Conservation (phyloP, 2,113 vertebrate species). For the Panthera uncia region DNA sequence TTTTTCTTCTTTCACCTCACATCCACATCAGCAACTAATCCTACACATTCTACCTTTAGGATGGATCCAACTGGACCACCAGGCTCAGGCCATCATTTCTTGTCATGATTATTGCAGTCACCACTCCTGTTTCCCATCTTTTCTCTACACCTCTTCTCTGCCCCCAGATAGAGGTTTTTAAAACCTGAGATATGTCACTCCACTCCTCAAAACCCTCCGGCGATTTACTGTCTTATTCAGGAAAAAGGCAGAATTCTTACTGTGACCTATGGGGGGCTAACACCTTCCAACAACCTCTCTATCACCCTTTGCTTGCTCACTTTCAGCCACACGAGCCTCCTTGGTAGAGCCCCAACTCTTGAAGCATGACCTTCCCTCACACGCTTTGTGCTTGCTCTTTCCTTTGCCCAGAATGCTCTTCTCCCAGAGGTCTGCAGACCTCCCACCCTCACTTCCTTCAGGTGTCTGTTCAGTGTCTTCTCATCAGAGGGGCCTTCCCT, state of each 20-base stretch:
- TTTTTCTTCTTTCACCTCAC: not conserved
- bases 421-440: not conserved
- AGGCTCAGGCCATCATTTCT: not conserved
- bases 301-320: not conserved
- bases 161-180: not conserved
- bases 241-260: not conserved
- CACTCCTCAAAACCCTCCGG: not conserved
- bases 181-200: not conserved
- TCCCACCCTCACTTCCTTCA: not conserved
- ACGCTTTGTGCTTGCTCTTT: not conserved
- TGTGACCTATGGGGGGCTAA: not conserved
- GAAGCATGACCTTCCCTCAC: not conserved
- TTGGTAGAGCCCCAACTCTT: not conserved
- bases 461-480: not conserved
- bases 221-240: not conserved
- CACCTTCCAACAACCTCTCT: not conserved
- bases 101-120: not conserved
- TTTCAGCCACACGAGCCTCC: not conserved
- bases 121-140: not conserved
- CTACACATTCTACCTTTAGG: not conserved
- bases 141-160: not conserved
- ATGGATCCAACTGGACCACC: not conserved
- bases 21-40: not conserved
- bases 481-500: not conserved
- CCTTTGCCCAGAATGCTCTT: not conserved